Evolutionary conservation across 2,797 vertebrate genomes (phyloP).

Genomic region (Gallinago stenura): DNA sequence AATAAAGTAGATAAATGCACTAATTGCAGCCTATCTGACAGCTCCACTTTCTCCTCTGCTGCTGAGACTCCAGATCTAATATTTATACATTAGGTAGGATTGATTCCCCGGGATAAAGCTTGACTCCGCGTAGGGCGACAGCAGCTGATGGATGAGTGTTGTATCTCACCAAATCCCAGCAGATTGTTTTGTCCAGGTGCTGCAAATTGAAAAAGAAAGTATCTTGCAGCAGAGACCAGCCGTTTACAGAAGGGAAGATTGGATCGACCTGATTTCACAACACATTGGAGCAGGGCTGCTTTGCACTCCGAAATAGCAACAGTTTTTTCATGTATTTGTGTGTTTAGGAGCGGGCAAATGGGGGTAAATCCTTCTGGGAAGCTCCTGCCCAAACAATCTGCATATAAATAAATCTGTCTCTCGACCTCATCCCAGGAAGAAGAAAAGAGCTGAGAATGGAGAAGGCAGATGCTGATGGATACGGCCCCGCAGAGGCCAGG

Average conservation of each 20-base stretch:
- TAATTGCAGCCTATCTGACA: constrained; percentile 55
- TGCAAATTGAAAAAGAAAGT: not conserved
- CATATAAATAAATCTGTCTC: not conserved
- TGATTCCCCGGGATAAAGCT: not conserved
- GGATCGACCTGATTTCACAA: not conserved
- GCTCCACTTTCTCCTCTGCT: not conserved
- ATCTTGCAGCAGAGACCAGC: not conserved
- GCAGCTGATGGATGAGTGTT: not conserved
- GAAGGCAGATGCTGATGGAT: not conserved
- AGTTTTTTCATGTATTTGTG: not conserved
- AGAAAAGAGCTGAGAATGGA: not conserved
- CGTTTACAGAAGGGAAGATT: not conserved
- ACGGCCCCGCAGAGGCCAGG: fast-evolving
- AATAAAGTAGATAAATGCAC: constrained; percentile 49
- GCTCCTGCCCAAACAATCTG: not conserved
- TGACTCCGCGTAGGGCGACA: not conserved
- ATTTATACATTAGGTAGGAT: constrained; percentile 11
- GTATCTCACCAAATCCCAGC: not conserved
- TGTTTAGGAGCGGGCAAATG: not conserved
- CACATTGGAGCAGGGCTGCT: not conserved
- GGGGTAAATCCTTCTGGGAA: not conserved
- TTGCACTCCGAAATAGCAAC: not conserved
- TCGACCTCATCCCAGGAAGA: fast-evolving
- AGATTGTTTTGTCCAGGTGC: not conserved
- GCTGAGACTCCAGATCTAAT: constrained; percentile 2